A percentile compares a stretch with the other conserved stretches of the same genome.
Conservation (phyloP, 2,888 invertebrate species). For the Steinernema carpocapsae region DNA sequence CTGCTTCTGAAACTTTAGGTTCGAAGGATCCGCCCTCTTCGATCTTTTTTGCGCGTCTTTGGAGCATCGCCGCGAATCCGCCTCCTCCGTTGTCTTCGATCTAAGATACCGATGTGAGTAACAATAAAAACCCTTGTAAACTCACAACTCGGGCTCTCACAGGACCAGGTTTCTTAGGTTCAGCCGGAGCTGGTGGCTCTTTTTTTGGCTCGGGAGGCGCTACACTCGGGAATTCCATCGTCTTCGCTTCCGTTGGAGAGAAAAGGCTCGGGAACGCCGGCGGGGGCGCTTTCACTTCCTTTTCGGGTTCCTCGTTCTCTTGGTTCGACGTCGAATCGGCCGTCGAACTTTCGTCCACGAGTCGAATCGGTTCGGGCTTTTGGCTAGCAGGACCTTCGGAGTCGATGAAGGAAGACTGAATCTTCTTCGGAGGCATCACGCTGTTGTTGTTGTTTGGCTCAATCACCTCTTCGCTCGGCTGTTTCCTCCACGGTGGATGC, state of each 20-base stretch:
- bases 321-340: slow-evolving; percentile 29
- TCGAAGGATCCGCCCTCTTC: slow-evolving; percentile 48
- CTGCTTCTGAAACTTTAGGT: slow-evolving; percentile 72
- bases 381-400: slow-evolving; percentile 48
- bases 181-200: slow-evolving; percentile 40
- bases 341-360: background rate
- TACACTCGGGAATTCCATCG: slow-evolving; percentile 67
- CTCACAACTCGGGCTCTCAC: slow-evolving; percentile 26
- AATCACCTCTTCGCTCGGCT: background rate
- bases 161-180: slow-evolving; percentile 31
- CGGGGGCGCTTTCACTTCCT: slow-evolving; percentile 63
- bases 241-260: slow-evolving; percentile 66
- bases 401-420: slow-evolving; percentile 43
- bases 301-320: slow-evolving; percentile 34
- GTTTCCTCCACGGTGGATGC: slow-evolving; percentile 9
- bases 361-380: slow-evolving; percentile 39
- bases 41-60: slow-evolving; percentile 58
- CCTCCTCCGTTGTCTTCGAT: slow-evolving; percentile 51
- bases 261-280: slow-evolving; percentile 65
- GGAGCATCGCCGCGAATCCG: slow-evolving; percentile 65
- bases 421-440: slow-evolving; percentile 53
- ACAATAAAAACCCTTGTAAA: slow-evolving; percentile 29
- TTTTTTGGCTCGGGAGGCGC: slow-evolving; percentile 40
- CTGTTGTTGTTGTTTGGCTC: slow-evolving; percentile 40
- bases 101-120: too few species aligned